phyloP scores from a whole-genome alignment of 2,888 invertebrate genomes.

The Mythimna albipuncta region DNA sequence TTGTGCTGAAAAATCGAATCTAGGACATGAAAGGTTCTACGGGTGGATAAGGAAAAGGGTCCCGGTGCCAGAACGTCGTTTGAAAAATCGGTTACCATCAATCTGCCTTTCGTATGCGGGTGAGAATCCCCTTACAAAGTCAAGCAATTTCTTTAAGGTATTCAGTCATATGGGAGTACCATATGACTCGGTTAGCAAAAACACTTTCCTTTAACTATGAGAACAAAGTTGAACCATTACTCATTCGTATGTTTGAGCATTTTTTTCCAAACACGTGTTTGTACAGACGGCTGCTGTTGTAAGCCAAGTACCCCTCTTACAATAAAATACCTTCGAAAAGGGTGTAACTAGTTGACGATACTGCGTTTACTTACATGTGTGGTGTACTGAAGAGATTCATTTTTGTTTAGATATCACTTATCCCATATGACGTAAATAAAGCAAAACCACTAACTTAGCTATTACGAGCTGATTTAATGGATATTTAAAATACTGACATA shows the following conservation, averaged over 20 bases:
- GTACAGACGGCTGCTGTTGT: no score
- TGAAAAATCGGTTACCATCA: conserved; percentile 77
- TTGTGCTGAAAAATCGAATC: conserved; percentile 61
- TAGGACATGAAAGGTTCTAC: conserved; percentile 62
- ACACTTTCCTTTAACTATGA: conserved; percentile 70
- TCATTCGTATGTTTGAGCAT: conserved; percentile 55
- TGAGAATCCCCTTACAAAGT: conserved; percentile 73
- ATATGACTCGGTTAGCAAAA: conserved; percentile 44
- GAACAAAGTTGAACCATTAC: conserved; percentile 74
- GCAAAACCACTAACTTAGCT: neutral
- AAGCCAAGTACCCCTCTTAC: no score
- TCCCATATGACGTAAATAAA: neutral
- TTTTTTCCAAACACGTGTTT: conserved; percentile 14
- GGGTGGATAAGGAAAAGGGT: conserved; percentile 71
- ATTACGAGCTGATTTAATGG: neutral
- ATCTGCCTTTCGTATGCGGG: conserved; percentile 75
- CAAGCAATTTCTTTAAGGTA: conserved; percentile 74
- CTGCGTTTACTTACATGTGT: neutral
- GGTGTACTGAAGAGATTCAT: neutral
- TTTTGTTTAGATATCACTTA: no score
- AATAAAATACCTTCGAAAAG: no score
- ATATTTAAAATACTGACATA: neutral
- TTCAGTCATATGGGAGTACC: conserved; percentile 68
- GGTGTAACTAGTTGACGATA: no score
- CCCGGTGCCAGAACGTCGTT: conserved; percentile 63